These are phyloP conservation scores for Oscheius onirici DNA, from an alignment of 2,888 invertebrate genomes.

Conservation along the genomic window DNA sequence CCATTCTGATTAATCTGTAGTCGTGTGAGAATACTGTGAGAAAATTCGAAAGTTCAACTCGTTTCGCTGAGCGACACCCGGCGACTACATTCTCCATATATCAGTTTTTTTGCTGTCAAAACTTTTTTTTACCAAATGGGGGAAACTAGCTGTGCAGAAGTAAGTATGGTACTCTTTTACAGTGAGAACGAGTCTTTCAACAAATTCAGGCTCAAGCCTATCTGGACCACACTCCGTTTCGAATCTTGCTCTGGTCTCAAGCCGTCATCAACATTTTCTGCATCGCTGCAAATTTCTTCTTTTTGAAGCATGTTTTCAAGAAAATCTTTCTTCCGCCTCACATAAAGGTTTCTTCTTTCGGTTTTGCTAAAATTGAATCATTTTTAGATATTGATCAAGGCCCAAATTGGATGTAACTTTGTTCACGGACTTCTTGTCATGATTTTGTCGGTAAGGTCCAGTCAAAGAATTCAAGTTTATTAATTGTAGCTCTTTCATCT, in stretches of 20 bases:
- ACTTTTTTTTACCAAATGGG: too few species aligned
- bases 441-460: not conserved
- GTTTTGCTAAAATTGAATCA: not conserved
- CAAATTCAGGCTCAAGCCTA: slow-evolving; percentile 6
- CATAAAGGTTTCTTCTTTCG: not conserved
- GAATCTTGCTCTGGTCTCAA: not conserved
- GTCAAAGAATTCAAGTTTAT: not conserved
- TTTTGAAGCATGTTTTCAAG: not conserved
- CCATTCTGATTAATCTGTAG: too few species aligned
- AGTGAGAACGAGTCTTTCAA: too few species aligned
- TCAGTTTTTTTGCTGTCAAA: too few species aligned
- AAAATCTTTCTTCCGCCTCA: slow-evolving; percentile 9
- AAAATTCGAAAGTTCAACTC: too few species aligned
- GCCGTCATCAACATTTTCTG: not conserved
- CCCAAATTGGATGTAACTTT: slow-evolving; percentile 1
- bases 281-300: slow-evolving; percentile 7
- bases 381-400: slow-evolving; percentile 10
- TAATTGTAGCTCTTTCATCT: slow-evolving; percentile 1
- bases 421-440: not conserved
- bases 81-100: too few species aligned
- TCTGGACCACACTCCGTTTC: not conserved
- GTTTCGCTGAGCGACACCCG: too few species aligned
- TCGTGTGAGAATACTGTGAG: too few species aligned
- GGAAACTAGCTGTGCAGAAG: too few species aligned
- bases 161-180: too few species aligned